Evolutionary conservation across 2,113 vertebrate genomes (phyloP).

Genomic region (Pterocles gutturalis): DNA sequence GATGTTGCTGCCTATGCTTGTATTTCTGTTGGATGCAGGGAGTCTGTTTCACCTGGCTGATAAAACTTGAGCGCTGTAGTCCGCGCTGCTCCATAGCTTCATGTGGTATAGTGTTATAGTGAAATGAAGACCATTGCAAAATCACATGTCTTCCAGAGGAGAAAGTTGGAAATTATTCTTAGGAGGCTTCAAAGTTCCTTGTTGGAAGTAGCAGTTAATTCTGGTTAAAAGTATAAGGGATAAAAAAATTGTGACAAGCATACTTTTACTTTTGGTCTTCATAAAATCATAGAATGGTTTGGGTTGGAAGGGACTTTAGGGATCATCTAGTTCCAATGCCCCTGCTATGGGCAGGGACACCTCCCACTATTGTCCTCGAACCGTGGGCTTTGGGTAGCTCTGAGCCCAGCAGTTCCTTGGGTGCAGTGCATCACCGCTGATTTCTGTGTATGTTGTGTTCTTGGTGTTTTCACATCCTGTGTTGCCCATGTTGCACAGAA

Average conservation of each 20-base stretch:
- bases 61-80: not conserved
- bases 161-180: not conserved
- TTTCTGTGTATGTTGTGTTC: not conserved
- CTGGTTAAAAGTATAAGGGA: not conserved
- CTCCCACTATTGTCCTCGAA: not conserved
- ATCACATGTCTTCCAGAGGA: not conserved
- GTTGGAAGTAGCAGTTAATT: not conserved
- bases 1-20: not conserved
- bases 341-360: no score
- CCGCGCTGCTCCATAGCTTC: not conserved
- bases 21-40: not conserved
- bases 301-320: no score
- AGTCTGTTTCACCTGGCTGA: not conserved
- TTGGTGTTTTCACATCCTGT: accelerated
- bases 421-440: not conserved
- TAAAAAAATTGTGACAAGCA: not conserved
- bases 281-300: not conserved
- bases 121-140: not conserved
- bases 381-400: not conserved
- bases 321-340: no score
- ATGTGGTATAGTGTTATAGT: accelerated
- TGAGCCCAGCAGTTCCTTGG: not conserved
- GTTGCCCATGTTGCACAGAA: not conserved
- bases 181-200: not conserved
- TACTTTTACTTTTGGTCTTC: not conserved